Evolutionary conservation across 1,140 invertebrate genomes (phyloP), one percentile per base, ranked within the genome.

Genomic region (Galleria mellonella): DNA sequence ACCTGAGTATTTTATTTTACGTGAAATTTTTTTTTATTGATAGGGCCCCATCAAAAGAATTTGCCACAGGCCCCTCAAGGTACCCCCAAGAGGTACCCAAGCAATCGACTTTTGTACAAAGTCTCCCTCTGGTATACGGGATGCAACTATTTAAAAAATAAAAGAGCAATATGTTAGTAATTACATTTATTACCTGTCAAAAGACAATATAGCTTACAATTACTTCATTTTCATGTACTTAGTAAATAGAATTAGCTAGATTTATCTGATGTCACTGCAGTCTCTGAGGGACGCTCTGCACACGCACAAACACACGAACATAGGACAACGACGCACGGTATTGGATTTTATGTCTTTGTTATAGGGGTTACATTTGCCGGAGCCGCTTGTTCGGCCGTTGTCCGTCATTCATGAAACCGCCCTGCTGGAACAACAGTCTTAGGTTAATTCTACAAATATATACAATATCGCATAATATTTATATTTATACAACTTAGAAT

Each of bases 231-330:
- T 55, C 50, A 66, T 82, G 77, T 82, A 84, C 81, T 84, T 82
- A 82, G 81, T 84, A 84, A 84, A 84, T 84, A 84, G 64, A 84
- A 84, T 82, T 84, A 72, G 65, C 81, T 84, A 84, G 71, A 82
- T 82, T 84, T 78, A 70, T 73, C 46, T 47, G 56, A 63, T 64
- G 72, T 72, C 72, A 75, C 68, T 69, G 65, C 64, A 69, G 64
- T 64, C 67, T 68, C 56, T 66, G 55, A 54, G 50, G 57, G 54
- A 64, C 63, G 55, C 53, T 52, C 64, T 62, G 58, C 77, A 75
- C 73, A 72, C 70, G 58, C 59, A 64, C 57, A 60, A 48, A 40
- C 47, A 62, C 63, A 63, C 58, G 54, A 49, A 67, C 58, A 66
- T 55, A 52, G 50, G 47, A 52, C 51, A 46, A 63, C 61, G 50